These are phyloP conservation scores for Engraulis encrasicolus DNA, from an alignment of 2,113 vertebrate species.

Conservation along the genomic window DNA sequence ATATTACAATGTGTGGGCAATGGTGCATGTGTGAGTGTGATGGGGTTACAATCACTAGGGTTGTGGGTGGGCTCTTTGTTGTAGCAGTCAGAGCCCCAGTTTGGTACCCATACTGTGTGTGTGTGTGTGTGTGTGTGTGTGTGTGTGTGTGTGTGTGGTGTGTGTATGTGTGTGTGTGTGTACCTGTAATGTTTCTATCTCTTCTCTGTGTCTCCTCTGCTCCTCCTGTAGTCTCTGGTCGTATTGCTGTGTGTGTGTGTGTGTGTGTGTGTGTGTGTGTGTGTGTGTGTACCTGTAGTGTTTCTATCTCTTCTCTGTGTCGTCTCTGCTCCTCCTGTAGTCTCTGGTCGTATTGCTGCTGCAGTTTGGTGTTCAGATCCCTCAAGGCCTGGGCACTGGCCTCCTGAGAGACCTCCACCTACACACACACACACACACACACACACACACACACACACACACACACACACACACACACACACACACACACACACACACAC, in stretches of 20 bases:
- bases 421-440: slow-evolving; percentile 39
- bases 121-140: too few relatives aligned
- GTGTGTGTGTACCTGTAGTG: slow-evolving; percentile 76
- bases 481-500: slow-evolving; percentile 1
- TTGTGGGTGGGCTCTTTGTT: too few relatives aligned
- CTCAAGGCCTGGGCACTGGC: too few relatives aligned
- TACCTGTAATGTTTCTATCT: neutral
- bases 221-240: neutral
- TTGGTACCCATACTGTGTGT: too few relatives aligned
- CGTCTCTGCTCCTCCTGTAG: slow-evolving; percentile 81
- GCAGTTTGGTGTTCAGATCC: slow-evolving; percentile 86
- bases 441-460: slow-evolving; percentile 39
- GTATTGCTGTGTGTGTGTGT: neutral
- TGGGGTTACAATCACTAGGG: too few relatives aligned
- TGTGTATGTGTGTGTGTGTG: neutral
- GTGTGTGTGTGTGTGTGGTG: neutral
- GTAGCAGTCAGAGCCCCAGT: too few relatives aligned
- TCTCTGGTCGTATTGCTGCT: slow-evolving; percentile 84
- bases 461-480: slow-evolving; percentile 36
- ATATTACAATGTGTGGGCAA: too few relatives aligned
- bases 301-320: slow-evolving; percentile 86
- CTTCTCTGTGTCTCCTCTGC: neutral
- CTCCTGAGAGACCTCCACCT: slow-evolving; percentile 88
- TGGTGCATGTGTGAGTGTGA: too few relatives aligned
- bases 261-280: slow-evolving; percentile 18